Percentiles rank a stretch among this genome's conserved stretches.
Conservation (phyloP, 30 jellyfish, hydroid and myxozoan genomes). For the Aurelia sp. region DNA sequence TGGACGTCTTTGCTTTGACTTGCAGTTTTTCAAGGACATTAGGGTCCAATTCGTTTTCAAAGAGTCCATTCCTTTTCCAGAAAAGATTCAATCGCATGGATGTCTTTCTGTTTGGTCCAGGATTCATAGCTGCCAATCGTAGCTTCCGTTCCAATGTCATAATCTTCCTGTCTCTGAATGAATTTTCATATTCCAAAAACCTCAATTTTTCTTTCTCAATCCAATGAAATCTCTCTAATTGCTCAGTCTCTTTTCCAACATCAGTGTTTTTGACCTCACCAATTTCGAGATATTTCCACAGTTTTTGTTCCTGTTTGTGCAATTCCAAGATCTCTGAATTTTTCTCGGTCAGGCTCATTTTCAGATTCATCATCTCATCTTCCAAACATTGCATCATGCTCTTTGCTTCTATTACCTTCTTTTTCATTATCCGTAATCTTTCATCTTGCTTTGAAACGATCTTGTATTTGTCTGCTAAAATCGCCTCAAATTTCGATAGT, state of each 20-base stretch:
- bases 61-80: too few species aligned
- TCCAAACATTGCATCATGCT: neutral
- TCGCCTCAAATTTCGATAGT: too few species aligned
- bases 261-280: neutral
- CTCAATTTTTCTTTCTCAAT: constrained; percentile 8
- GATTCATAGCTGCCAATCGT: neutral
- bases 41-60: too few species aligned
- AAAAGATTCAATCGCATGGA: neutral
- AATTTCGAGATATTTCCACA: neutral
- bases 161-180: constrained; percentile 6
- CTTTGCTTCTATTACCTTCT: neutral
- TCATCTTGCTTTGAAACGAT: neutral
- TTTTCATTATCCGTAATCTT: neutral
- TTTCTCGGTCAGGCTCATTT: neutral
- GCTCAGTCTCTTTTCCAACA: neutral
- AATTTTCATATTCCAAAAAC: constrained; percentile 1
- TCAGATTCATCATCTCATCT: neutral
- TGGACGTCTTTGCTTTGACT: too few species aligned
- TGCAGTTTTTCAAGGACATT: too few species aligned
- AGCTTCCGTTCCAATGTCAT: neutral
- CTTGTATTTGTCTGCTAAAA: neutral
- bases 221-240: neutral
- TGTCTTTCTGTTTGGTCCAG: neutral
- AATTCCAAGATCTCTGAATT: neutral
- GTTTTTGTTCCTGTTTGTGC: neutral